Evolutionary conservation across 2,797 vertebrate genomes (phyloP).

Genomic region (Cyclura pinguis): DNA sequence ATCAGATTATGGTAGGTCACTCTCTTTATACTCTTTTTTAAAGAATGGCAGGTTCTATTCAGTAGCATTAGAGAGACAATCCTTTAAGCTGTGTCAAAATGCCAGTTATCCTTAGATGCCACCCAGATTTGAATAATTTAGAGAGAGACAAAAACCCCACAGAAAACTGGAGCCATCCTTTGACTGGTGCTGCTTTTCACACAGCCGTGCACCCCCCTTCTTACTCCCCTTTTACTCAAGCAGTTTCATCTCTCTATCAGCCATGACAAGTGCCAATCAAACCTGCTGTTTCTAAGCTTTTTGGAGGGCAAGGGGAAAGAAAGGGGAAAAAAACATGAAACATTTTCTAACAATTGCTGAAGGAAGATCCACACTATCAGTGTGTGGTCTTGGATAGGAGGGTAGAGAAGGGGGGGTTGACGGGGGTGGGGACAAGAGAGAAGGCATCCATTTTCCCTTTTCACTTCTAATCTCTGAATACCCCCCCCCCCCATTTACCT

Average conservation of each 20-base stretch:
- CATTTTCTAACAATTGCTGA: slow-evolving; percentile 89
- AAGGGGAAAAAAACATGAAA: slow-evolving; percentile 78
- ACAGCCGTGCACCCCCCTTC: slow-evolving; percentile 50
- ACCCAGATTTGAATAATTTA: slow-evolving; percentile 91
- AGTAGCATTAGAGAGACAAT: slow-evolving; percentile 86
- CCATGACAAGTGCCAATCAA: slow-evolving; percentile 98
- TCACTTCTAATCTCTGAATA: slow-evolving; percentile 94
- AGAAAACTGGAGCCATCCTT: slow-evolving; percentile 88
- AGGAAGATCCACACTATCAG: slow-evolving; percentile 88
- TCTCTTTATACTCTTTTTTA: slow-evolving; percentile 86
- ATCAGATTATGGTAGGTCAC: slow-evolving; percentile 84
- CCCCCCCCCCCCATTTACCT: slow-evolving; percentile 82
- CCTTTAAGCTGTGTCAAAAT: slow-evolving; percentile 83
- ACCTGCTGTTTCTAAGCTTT: slow-evolving; percentile 81
- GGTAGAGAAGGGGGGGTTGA: slow-evolving; percentile 32
- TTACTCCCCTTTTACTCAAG: slow-evolving; percentile 82
- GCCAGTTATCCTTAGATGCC: slow-evolving; percentile 86
- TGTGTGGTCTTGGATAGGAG: slow-evolving; percentile 91
- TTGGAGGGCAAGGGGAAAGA: slow-evolving; percentile 22
- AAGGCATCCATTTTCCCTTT: slow-evolving; percentile 79
- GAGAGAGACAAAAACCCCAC: slow-evolving; percentile 82
- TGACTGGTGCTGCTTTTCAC: slow-evolving; percentile 82
- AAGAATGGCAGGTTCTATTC: slow-evolving; percentile 86
- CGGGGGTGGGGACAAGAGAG: neutral
- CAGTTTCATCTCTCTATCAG: slow-evolving; percentile 90